Conservation (phyloP, 1,140 invertebrate genomes). For the Drosophila obscura region DNA sequence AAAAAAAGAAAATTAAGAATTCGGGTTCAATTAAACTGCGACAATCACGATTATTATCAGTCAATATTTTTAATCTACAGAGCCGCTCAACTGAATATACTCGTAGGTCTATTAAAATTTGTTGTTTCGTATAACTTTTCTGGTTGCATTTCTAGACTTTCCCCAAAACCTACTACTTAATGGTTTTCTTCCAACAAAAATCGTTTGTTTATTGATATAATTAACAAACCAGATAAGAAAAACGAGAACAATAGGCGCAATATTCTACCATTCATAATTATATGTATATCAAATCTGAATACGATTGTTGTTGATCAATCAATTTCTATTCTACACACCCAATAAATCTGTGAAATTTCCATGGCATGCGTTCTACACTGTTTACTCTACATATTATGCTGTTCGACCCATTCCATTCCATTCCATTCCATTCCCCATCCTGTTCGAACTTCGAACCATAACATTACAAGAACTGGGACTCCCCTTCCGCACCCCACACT, state of each 20-base stretch:
- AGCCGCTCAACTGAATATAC: too few relatives aligned
- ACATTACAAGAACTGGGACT: slow-evolving; percentile 27
- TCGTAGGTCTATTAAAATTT: too few relatives aligned
- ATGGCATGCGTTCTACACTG: slow-evolving; percentile 22
- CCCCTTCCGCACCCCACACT: slow-evolving; percentile 4
- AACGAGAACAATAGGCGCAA: neutral
- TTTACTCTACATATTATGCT: slow-evolving; percentile 28
- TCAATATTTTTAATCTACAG: too few relatives aligned
- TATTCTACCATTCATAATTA: too few relatives aligned
- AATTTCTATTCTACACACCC: neutral
- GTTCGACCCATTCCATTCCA: too few relatives aligned
- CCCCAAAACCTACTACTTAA: too few relatives aligned
- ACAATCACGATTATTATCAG: too few relatives aligned
- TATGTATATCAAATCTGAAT: slow-evolving; percentile 5
- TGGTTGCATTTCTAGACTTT: too few relatives aligned
- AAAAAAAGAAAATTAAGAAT: too few relatives aligned
- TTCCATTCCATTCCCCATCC: neutral
- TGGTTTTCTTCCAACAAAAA: neutral
- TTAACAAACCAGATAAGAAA: slow-evolving; percentile 10
- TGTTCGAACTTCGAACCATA: slow-evolving; percentile 35
- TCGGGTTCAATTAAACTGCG: too few relatives aligned
- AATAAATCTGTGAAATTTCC: slow-evolving; percentile 33
- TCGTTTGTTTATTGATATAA: neutral
- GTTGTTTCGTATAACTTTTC: too few relatives aligned
- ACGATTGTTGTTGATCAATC: slow-evolving; percentile 8